Evolutionary conservation across 2,888 invertebrate genomes (phyloP), one percentile per base, ranked within the genome.

Genomic region (Catocala nupta): DNA sequence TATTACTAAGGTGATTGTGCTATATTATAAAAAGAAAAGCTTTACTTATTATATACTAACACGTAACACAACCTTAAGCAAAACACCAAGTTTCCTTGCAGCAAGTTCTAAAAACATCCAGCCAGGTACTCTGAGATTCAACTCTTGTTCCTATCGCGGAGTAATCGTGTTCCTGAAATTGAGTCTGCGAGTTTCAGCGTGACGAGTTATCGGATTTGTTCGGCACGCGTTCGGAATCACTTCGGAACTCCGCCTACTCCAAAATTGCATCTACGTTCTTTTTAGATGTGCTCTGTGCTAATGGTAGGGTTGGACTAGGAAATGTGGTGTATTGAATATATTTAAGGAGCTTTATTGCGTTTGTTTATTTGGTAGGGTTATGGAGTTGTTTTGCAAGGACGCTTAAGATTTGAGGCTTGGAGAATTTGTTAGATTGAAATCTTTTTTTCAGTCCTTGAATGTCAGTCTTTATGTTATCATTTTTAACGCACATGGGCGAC

Each of bases 181-280:
- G 90, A 90, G 90, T 91, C 90, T 87, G 86, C 84, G 84, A 89
- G 87, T 88, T 88, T 85, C 82, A 80, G 83, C 85, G 83, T 84
- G 86, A 89, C 88, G 86, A 85, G 92, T 93, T 93, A 93, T 93
- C 93, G 87, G 91, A 91, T 93, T 93, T 92, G 90, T 88, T 86
- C 85, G 78, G 85, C 68, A 91, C 92, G 92, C 91, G 89, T 79
- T 50, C 73, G 78, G 92, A 89, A 92, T 90, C 83, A 81, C 59
- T 64, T 59, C 63, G 68, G 60, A 58, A 63, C 61, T 70, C 82
- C 81, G 75, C 78, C 80, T 78, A 76, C 77, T 69, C 62, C 65
- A 36, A 73, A 78, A 80, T 78, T 80, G 80, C 81, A 82, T 73
- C 77, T 59, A 48, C 63, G 59, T 42, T 59, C 58, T 58, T 59